Percentiles rank a stretch among this genome's conserved stretches.
These are phyloP conservation scores for Phania funesta DNA, from an alignment of 2,888 invertebrate genomes.

Conservation along the genomic window DNA sequence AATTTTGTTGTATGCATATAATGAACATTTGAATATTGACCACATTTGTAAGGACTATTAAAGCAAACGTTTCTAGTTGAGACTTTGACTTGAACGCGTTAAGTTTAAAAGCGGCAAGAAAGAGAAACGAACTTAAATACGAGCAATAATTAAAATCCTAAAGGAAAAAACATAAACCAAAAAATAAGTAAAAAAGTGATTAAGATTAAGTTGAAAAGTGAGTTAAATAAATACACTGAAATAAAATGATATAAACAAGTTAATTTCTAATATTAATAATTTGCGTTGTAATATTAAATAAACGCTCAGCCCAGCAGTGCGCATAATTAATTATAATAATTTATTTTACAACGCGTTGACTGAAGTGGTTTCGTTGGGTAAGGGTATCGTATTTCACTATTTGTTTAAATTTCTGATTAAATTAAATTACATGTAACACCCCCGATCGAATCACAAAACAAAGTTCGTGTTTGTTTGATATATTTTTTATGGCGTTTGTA, in stretches of 20 bases:
- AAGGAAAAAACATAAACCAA: background rate
- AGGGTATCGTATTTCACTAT: slow-evolving; percentile 1
- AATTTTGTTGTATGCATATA: slow-evolving; percentile 12
- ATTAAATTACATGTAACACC: slow-evolving; percentile 67
- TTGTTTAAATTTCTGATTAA: slow-evolving; percentile 61
- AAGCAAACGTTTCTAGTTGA: slow-evolving; percentile 45
- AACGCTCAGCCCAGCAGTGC: too few species aligned
- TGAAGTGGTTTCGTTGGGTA: background rate
- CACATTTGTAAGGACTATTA: slow-evolving; percentile 56
- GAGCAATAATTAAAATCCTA: background rate
- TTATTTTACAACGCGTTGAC: background rate
- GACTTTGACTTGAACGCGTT: slow-evolving; percentile 54
- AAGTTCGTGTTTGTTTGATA: slow-evolving; percentile 12
- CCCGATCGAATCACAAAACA: slow-evolving; percentile 10
- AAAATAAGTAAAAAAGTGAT: background rate
- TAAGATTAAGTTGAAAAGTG: slow-evolving; percentile 6
- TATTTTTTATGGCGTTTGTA: background rate
- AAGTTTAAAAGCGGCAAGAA: slow-evolving; percentile 44
- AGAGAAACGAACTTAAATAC: background rate
- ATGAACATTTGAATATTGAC: slow-evolving; percentile 62
- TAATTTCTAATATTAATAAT: background rate
- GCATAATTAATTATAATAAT: background rate
- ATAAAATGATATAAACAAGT: background rate
- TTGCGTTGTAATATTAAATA: background rate
- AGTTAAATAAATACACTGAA: background rate